phyloP scores from a whole-genome alignment of 2,888 invertebrate species.

The Lottia gigantea region DNA sequence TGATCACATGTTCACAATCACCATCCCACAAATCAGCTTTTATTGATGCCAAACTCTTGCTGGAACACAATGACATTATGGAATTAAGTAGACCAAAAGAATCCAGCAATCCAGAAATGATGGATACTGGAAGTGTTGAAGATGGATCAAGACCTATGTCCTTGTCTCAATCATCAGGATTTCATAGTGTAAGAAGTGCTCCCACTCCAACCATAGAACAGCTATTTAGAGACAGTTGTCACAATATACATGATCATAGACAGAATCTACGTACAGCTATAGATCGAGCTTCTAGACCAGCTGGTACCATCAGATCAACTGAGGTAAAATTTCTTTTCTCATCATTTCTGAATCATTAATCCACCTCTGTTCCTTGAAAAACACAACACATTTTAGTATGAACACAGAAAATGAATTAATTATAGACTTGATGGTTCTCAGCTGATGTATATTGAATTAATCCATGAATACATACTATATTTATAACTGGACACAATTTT shows the following conservation, averaged over 20 bases:
- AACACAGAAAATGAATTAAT: no score
- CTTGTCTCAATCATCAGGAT: conserved; percentile 20
- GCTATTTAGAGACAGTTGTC: background rate
- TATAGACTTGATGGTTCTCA: no score
- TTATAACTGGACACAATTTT: no score
- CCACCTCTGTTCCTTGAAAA: no score
- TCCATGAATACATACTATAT: no score
- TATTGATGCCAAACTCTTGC: background rate
- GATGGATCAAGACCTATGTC: background rate
- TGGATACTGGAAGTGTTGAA: background rate
- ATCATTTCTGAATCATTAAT: no score
- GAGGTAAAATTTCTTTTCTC: background rate
- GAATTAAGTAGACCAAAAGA: background rate
- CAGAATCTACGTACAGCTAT: conserved; percentile 5
- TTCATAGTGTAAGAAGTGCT: conserved; percentile 11
- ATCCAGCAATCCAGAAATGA: background rate
- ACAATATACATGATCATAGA: background rate
- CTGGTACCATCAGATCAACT: background rate
- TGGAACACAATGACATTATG: background rate
- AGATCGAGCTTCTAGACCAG: conserved; percentile 5
- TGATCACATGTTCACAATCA: background rate
- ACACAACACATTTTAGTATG: no score
- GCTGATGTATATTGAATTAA: no score
- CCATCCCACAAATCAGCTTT: background rate
- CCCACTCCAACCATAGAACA: background rate